Base-by-base conservation (phyloP, 1,140 invertebrate species). In the Drosophila kanapiae region DNA sequence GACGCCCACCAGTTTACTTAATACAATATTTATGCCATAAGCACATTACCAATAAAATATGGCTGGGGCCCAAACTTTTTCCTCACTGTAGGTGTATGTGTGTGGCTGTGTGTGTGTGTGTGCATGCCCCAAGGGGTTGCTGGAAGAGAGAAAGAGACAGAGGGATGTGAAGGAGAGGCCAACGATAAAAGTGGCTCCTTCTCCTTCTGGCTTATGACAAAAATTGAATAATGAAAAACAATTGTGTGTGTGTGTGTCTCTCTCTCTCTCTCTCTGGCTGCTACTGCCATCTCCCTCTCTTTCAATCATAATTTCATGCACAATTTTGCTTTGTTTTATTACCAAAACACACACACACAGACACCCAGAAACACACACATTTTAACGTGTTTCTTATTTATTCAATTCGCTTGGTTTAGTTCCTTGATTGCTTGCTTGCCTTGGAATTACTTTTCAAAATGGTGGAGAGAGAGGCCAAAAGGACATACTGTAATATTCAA, bases 1-100 rank as follows among this genome's bases (percentile, higher is more conserved):
- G 78, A 87, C 87, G 83, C 87, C 87, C 87, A 91, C 87, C 87
- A 91, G 88, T 91, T 56, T 91, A 91, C 88, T 91, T 91, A 88
- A 91, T 91, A 91, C 87, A 91, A 91, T 91, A 91, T 91, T 91
- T 91, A 91, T 91, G 83, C 78, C 88, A 91, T 91, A 91, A 91
- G 88, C 88, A 91, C 87, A 91, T 91, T 91, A 91, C 88, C 86
- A 91, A 90, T 90, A 91, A 90, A 90, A 90, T 90, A 90, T 90
- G 84, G 84, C 84, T 84, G 84, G 72, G 77, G 35, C 53, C 53
- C 75, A 65, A 80, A 87, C 70, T 91, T 90, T 91, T 87, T 84
- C 76, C 67, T 70, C 63, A 45, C 48, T 70, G 59, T 49, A 31
- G 33, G 27, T 38, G 43, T 47, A 18, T 60, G 54, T 42, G 23